Evolutionary conservation across 2,113 vertebrate genomes (phyloP), one percentile per base, ranked within the genome.

Genomic region (Procavia capensis): DNA sequence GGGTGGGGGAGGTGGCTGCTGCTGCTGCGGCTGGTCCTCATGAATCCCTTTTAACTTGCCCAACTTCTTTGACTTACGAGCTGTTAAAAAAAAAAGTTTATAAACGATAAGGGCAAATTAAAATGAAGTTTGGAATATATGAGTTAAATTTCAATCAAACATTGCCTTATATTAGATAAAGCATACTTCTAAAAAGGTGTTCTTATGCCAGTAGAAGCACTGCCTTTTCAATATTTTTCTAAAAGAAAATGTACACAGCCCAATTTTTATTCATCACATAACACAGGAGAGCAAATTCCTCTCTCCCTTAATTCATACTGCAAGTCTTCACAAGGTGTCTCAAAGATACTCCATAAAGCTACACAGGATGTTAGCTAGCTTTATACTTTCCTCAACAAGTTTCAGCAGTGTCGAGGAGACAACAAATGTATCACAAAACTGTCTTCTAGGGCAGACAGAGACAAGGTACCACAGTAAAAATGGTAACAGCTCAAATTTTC

Each of bases 51-150:
- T 99, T 98, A 99, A 98, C 96, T 99, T 99, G 8, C 99, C 99
- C 97, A 99, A 93, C 97, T 99, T 99, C 98, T 99, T 99, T 25
- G 99, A 99, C 98, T 99, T 99, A 0, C 99, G 99, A 54, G 99
- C 99, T 99, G 98, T 41, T 25, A 95, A 83, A 34, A 59, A 88
- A 97, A n/a, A 1, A n/a, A 79, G 17, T 3, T 22, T 17, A 84
- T 9, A 61, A 34, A 88, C 0, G 45, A 61, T 78, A 89, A 93
- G 72, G 39, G 36, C 20, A 68, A 54, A 68, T 31, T 29, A 14
- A 29, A 74, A 41, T 81, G 25, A 11, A 9, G 31, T 31, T 9
- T 68, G 3, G 2, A 86, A 59, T 19, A 3, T 34, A 10, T 1
- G 24, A 70, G 63, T 24, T 22, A 80, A 31, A 22, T 13, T 17